phyloP scores from a whole-genome alignment of 2,888 invertebrate species.

The Tenodera sinensis region DNA sequence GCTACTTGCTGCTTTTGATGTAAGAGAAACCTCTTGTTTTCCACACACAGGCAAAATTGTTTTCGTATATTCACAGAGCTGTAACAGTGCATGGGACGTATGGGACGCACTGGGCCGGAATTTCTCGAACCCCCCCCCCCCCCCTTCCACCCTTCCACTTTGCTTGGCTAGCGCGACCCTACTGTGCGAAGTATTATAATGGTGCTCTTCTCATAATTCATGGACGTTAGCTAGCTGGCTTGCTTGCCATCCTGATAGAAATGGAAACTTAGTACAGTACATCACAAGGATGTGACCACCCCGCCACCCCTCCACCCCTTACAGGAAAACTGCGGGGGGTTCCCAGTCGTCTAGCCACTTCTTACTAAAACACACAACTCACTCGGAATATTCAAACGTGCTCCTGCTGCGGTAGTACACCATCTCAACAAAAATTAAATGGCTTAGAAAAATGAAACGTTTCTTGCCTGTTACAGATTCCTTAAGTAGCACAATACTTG shows the following conservation, averaged over 20 bases:
- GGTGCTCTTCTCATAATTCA: constrained; percentile 3
- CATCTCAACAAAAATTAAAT: neutral
- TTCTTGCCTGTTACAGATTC: neutral
- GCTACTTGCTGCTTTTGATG: constrained; percentile 2
- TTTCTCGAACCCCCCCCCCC: neutral
- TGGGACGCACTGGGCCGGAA: constrained; percentile 6
- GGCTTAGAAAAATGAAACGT: neutral
- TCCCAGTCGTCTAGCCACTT: neutral
- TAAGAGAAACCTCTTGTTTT: neutral
- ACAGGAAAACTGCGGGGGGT: neutral
- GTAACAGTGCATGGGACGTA: neutral
- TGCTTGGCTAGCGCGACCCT: constrained; percentile 3
- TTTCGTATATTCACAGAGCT: constrained; percentile 1
- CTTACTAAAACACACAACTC: neutral
- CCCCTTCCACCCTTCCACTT: neutral
- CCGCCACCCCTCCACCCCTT: neutral
- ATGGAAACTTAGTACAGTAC: constrained; percentile 1
- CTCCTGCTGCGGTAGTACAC: neutral
- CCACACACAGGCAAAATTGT: neutral
- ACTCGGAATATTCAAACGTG: neutral
- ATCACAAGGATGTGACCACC: neutral
- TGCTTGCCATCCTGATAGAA: constrained; percentile 1
- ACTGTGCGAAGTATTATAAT: constrained; percentile 11
- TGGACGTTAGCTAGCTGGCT: neutral
- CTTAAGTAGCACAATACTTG: neutral